Evolutionary conservation across 2,888 invertebrate species (phyloP).

Genomic region (Agrochola litura): DNA sequence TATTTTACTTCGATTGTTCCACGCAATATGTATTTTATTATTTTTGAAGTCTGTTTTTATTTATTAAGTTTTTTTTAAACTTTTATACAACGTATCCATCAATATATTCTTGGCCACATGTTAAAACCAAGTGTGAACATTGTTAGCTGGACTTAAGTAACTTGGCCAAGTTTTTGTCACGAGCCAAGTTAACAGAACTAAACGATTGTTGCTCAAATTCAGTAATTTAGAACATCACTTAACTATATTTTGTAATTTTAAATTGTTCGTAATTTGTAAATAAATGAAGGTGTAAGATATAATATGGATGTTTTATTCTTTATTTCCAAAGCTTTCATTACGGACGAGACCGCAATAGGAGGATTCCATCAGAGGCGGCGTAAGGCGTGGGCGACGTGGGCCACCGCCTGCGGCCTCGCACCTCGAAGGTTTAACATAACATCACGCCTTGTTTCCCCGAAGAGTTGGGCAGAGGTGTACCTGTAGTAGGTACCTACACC

Average conservation of each 20-base stretch:
- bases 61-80: not conserved
- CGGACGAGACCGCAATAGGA: not conserved
- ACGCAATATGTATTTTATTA: not conserved
- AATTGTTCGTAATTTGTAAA: conserved; percentile 83
- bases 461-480: too few relatives aligned
- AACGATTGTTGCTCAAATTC: conserved; percentile 76
- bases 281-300: conserved; percentile 88
- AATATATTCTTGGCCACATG: conserved; percentile 16
- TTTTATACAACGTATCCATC: conserved; percentile 9
- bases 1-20: not conserved
- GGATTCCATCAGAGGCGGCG: too few relatives aligned
- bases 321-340: not conserved
- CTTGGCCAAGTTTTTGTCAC: conserved; percentile 28
- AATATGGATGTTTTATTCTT: conserved; percentile 68
- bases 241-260: conserved; percentile 72
- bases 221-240: conserved; percentile 68
- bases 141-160: conserved; percentile 32
- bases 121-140: conserved; percentile 9
- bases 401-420: too few relatives aligned
- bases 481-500: too few relatives aligned
- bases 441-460: too few relatives aligned
- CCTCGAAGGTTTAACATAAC: too few relatives aligned
- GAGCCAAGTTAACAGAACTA: conserved; percentile 48
- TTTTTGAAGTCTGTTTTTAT: conserved; percentile 1
- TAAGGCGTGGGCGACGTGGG: too few relatives aligned